phyloP scores from a whole-genome alignment of 2,797 vertebrate genomes.

The Sebastes melanostomus region DNA sequence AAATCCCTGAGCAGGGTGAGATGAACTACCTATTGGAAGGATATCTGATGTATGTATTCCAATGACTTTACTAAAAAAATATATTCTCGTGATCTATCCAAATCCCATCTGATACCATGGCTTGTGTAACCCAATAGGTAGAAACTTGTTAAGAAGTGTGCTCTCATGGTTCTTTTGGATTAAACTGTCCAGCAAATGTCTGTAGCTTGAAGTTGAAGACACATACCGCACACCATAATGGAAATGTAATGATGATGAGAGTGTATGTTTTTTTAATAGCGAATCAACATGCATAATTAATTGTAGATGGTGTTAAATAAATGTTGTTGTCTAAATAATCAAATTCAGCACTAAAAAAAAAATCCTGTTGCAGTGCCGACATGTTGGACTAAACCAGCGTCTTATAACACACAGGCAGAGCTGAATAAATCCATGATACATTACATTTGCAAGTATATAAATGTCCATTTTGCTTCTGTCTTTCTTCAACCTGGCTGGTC shows the following conservation, averaged over 20 bases:
- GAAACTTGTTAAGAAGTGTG: neutral
- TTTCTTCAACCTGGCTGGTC: neutral
- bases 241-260: slow-evolving; percentile 13
- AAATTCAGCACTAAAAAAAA: neutral
- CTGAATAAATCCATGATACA: neutral
- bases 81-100: neutral
- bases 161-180: neutral
- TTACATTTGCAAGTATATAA: neutral
- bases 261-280: slow-evolving; percentile 14
- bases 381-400: neutral
- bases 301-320: neutral
- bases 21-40: neutral
- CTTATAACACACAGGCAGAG: neutral
- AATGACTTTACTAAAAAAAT: neutral
- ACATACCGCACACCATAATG: slow-evolving; percentile 10
- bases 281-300: slow-evolving; percentile 13
- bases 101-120: neutral
- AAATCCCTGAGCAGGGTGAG: neutral
- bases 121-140: neutral
- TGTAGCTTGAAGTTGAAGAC: neutral
- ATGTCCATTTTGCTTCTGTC: neutral
- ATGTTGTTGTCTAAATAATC: neutral
- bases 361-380: neutral
- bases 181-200: neutral
- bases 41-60: neutral